A percentile compares a stretch with the other conserved stretches of the same genome.
Conservation (phyloP, 2,888 invertebrate genomes). For the Andrena dorsata region DNA sequence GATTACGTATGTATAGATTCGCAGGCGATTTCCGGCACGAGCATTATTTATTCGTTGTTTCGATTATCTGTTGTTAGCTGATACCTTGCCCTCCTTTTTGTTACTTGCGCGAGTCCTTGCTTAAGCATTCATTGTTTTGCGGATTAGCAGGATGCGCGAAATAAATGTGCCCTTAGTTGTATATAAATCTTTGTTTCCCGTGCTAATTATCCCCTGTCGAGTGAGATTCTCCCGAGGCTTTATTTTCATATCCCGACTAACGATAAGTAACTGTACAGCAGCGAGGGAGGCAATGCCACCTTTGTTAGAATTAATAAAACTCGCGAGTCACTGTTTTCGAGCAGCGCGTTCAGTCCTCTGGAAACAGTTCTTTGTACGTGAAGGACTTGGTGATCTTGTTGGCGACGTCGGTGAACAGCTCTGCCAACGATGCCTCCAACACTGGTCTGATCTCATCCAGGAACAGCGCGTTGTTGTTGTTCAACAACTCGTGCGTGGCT, state of each 20-base stretch:
- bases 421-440: constrained; percentile 88
- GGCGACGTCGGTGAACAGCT: constrained; percentile 89
- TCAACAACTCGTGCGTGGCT: constrained; percentile 89
- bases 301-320: background rate
- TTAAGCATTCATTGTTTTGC: background rate
- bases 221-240: background rate
- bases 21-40: background rate
- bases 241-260: background rate
- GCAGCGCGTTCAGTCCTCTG: constrained; percentile 72
- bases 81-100: background rate
- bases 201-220: background rate
- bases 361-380: constrained; percentile 90
- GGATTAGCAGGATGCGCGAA: background rate
- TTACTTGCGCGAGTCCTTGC: background rate
- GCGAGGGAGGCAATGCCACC: background rate
- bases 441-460: constrained; percentile 89
- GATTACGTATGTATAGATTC: constrained; percentile 11
- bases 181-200: too few relatives aligned
- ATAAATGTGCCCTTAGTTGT: constrained; percentile 21
- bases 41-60: constrained; percentile 18
- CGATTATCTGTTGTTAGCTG: constrained; percentile 1
- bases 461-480: constrained; percentile 89
- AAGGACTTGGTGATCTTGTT: constrained; percentile 90
- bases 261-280: background rate
- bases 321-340: background rate